Conservation (phyloP, 2,113 vertebrate genomes). For the Leucosticte australis region DNA sequence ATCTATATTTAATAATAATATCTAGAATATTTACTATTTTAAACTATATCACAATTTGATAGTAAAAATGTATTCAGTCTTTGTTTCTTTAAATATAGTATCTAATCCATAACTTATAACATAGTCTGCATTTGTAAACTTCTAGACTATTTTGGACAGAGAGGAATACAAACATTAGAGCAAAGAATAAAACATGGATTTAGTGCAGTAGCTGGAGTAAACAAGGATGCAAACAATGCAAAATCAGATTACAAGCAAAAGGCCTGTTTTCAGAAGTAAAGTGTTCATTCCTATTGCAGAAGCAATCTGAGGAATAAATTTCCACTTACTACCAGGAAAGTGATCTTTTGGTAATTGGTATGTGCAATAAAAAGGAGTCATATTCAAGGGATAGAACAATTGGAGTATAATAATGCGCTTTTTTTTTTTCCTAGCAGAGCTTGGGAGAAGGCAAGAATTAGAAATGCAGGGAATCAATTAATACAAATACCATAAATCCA, state of each 20-base stretch:
- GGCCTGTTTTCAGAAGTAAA: background rate
- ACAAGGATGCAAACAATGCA: background rate
- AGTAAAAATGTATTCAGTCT: background rate
- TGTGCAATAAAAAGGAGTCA: background rate
- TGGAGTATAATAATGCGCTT: too few species aligned
- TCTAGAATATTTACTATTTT: background rate
- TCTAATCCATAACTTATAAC: background rate
- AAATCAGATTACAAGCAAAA: background rate
- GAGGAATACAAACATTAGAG: background rate
- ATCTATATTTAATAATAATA: background rate
- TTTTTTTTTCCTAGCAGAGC: background rate
- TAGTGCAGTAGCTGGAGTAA: background rate
- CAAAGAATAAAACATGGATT: background rate
- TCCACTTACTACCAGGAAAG: background rate
- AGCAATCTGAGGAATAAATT: background rate
- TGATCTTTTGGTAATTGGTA: background rate
- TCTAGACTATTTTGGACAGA: background rate
- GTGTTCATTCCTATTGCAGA: background rate
- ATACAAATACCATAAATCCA: background rate
- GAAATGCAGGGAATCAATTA: background rate
- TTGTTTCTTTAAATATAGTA: background rate
- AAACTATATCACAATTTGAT: background rate
- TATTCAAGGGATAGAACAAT: background rate
- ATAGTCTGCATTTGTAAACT: background rate
- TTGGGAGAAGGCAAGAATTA: background rate